Evolutionary conservation across 1,140 invertebrate genomes (phyloP).

Genomic region (Zaprionus gabonicus): DNA sequence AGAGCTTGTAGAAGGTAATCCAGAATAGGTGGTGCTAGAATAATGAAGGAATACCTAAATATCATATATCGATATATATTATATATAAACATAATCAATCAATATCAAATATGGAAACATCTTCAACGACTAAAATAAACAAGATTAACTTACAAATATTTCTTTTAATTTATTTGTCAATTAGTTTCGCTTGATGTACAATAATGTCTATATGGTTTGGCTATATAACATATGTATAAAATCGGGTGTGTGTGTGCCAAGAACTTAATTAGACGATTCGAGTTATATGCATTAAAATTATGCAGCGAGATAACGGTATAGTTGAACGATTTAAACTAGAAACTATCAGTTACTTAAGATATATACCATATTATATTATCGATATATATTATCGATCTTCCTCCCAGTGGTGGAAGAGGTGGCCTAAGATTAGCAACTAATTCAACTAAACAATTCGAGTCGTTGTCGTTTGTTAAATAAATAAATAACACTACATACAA

Average conservation of each 20-base stretch:
- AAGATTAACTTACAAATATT: neutral
- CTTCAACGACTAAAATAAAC: too few relatives aligned
- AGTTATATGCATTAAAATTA: slow-evolving; percentile 20
- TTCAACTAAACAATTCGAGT: slow-evolving; percentile 25
- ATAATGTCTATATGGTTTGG: neutral
- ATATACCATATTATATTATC: neutral
- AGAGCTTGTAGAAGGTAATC: too few relatives aligned
- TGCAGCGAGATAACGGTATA: slow-evolving; percentile 48
- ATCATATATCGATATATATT: too few relatives aligned
- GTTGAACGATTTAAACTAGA: slow-evolving; percentile 41
- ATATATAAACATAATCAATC: too few relatives aligned
- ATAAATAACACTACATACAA: slow-evolving; percentile 48
- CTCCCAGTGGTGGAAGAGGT: neutral
- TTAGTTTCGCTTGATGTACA: neutral
- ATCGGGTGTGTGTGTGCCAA: neutral
- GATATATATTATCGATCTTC: neutral
- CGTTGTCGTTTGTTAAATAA: slow-evolving; percentile 39
- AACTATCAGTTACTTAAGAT: neutral
- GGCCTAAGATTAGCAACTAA: neutral
- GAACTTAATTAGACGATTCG: neutral
- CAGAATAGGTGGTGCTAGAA: too few relatives aligned
- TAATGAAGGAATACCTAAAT: too few relatives aligned
- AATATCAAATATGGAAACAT: too few relatives aligned
- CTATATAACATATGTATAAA: neutral
- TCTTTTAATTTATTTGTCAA: neutral